phyloP scores from a whole-genome alignment of 1,140 invertebrate species.

The Monomorium pharaonis region DNA sequence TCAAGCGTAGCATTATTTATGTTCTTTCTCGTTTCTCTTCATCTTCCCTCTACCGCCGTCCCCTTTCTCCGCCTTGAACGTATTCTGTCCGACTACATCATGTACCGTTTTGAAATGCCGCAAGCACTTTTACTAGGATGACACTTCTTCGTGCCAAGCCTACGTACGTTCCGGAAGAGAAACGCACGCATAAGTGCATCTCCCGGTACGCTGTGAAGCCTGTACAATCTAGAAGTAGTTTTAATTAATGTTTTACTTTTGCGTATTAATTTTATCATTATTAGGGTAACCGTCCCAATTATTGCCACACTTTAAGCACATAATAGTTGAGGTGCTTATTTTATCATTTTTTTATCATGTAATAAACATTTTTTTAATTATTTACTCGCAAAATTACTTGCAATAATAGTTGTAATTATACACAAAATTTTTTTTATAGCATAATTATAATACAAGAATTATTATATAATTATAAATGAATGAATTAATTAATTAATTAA shows the following conservation, averaged over 20 bases:
- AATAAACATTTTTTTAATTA: too few species aligned
- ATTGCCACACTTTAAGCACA: too few species aligned
- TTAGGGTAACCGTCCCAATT: not conserved
- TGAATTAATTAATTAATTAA: too few species aligned
- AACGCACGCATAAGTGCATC: conserved; percentile 4
- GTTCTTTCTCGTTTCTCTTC: conserved; percentile 49
- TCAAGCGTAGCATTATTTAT: conserved; percentile 46
- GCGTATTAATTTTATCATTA: not conserved
- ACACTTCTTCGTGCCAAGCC: not conserved
- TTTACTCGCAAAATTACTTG: too few species aligned
- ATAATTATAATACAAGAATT: too few species aligned
- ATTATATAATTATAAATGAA: too few species aligned
- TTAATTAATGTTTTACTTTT: not conserved
- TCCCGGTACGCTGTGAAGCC: not conserved
- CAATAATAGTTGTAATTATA: too few species aligned
- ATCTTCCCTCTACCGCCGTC: conserved; percentile 14
- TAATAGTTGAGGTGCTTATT: too few species aligned
- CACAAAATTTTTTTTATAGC: too few species aligned
- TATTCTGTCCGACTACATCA: conserved; percentile 47
- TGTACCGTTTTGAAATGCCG: conserved; percentile 66
- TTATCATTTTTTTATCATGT: too few species aligned
- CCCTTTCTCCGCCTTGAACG: conserved; percentile 57
- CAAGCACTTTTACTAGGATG: conserved; percentile 61
- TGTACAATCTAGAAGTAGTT: not conserved
- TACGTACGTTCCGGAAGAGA: conserved; percentile 22